Base-by-base conservation (phyloP, 92 coral and sea anemone genomes). In the Actinernus sp. region DNA sequence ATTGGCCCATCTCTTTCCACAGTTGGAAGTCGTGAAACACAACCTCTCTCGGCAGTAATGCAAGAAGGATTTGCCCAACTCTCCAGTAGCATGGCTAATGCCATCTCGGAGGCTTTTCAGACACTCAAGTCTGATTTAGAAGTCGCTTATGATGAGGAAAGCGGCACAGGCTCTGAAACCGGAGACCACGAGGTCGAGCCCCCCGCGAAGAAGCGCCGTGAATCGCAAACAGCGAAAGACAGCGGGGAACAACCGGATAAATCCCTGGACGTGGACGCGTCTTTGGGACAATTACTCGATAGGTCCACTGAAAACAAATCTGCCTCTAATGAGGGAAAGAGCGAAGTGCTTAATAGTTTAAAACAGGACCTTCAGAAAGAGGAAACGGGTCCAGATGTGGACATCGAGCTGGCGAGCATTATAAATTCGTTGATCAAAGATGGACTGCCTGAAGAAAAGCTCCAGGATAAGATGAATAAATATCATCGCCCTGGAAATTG, bases 401-500 rank as follows among this genome's bases (percentile, higher is more conserved):
- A 73, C 68, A 30, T 22, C 0, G 82, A 81, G 58, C 82, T 81
- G 0, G 88, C 88, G 21, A 64, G 53, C 26, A 63, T 79, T 28
- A 66, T 79, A 8, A 74, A 82, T 70, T 71, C 47, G 41, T 19
- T 58, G 25, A 33, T 74, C 28, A 58, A 82, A 65, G 68, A 74
- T 4, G 77, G 88, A 20, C 63, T 73, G 66, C 69, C 65, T 13
- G 77, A 82, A 24, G 83, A 55, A 36, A 31, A 52, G 41, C 57
- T 71, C 24, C 66, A 71, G 70, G 55, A 51, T 28, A 82, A 82
- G 56, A 38, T 82, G 40, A 73, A 73, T 47, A 82, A 65, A 45
- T 74, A 74, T 19, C 88, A 58, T 24, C 45, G 72, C 33, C 88
- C 88, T 12, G 78, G 33, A 34, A 82, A 81, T 34, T 81, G 71